A percentile compares a stretch with the other conserved stretches of the same genome.
These are phyloP conservation scores for Percopsis transmontana DNA, from an alignment of 2,113 vertebrate species.

Conservation along the genomic window DNA sequence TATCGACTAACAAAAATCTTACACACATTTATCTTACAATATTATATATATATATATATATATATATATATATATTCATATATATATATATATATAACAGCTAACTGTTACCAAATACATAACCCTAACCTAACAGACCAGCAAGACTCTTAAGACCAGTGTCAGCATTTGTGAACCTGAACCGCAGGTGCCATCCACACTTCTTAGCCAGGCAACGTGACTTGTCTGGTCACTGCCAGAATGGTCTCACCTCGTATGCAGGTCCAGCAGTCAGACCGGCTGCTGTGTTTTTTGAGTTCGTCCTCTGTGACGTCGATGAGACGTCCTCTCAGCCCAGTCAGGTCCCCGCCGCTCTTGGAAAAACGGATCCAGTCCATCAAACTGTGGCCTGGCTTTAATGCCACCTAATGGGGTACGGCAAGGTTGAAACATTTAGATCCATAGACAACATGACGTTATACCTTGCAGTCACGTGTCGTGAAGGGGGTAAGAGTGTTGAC, in stretches of 20 bases:
- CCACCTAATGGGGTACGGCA: slow-evolving; percentile 77
- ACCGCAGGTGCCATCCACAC: no score
- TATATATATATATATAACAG: background rate
- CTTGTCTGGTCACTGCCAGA: background rate
- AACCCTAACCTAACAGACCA: no score
- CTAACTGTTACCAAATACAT: no score
- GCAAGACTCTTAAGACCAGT: no score
- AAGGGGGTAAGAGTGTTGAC: background rate
- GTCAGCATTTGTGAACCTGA: no score
- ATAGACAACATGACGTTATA: background rate
- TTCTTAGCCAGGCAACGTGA: no score
- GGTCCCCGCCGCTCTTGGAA: slow-evolving; percentile 90
- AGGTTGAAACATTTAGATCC: background rate
- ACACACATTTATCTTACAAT: no score
- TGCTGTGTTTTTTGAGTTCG: slow-evolving; percentile 90
- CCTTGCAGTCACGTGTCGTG: background rate
- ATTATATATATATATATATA: no score
- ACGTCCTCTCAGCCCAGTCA: slow-evolving; percentile 90
- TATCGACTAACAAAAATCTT: no score
- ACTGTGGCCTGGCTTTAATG: slow-evolving; percentile 93
- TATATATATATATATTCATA: no score
- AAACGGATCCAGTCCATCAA: slow-evolving; percentile 98
- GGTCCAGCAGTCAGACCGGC: slow-evolving; percentile 91
- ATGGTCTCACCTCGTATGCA: slow-evolving; percentile 90
- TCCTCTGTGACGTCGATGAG: slow-evolving; percentile 89